These are phyloP conservation scores for Cotesia congregata DNA, from an alignment of 2,888 invertebrate genomes.

Conservation along the genomic window DNA sequence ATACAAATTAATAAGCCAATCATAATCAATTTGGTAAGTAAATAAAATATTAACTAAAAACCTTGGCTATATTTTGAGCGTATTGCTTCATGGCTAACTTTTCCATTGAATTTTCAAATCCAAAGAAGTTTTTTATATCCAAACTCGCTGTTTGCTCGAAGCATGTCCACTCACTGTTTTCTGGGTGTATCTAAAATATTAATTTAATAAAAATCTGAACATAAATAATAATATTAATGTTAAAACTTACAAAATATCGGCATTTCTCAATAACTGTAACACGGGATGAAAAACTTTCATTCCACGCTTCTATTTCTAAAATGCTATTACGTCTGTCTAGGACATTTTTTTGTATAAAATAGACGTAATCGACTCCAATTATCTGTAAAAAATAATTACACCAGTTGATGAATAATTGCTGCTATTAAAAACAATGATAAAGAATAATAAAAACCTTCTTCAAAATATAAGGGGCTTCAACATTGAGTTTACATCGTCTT, in stretches of 20 bases:
- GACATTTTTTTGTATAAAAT: conserved; percentile 91
- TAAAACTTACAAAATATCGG: conserved; percentile 82
- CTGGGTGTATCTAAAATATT: conserved; percentile 84
- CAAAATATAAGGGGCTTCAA: conserved; percentile 93
- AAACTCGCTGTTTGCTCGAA: conserved; percentile 94
- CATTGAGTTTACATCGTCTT: conserved; percentile 88
- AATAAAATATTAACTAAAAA: conserved; percentile 51
- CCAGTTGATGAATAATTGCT: background rate
- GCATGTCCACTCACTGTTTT: conserved; percentile 94
- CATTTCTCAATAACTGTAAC: conserved; percentile 91
- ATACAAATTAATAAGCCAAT: background rate
- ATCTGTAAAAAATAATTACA: conserved; percentile 74
- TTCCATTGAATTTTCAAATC: conserved; percentile 93
- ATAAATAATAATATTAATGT: background rate
- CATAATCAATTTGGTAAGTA: background rate
- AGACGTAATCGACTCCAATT: conserved; percentile 91
- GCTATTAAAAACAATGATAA: background rate
- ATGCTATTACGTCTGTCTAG: conserved; percentile 84
- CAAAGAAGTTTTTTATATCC: conserved; percentile 95
- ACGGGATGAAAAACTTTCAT: conserved; percentile 89
- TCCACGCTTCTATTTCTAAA: conserved; percentile 90
- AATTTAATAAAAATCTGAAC: background rate
- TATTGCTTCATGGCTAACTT: conserved; percentile 97
- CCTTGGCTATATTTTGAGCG: conserved; percentile 85
- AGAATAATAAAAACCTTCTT: conserved; percentile 80